Base-by-base conservation (phyloP, 2,113 vertebrate genomes). In the Ageneiosus marmoratus region DNA sequence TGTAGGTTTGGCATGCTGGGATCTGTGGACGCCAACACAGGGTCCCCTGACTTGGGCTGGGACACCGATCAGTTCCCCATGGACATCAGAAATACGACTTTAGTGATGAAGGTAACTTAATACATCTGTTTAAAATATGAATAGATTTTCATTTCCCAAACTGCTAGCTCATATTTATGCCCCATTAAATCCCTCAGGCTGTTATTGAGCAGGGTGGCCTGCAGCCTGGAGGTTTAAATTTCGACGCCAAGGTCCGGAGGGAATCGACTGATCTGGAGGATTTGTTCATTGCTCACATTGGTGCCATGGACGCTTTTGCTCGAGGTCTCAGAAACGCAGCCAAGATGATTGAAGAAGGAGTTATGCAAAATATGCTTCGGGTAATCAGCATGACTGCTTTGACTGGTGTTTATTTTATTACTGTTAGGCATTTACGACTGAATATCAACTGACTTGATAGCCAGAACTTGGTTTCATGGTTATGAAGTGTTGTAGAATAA, bases 11-110 rank as follows among this genome's bases (percentile, higher is more conserved):
- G 88, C 41, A 93, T 93, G 91, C 81, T 93, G 85, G 93, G 93
- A 4, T 93, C 92, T 1, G 91, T 93, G 29, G 92, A 93, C 75
- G 88, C 93, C 22, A 92, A 92, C 86, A 93, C 90, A 0, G 93
- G 91, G 13, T 92, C 90, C 77, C 89, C 93, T 84, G 91, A 93
- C 85, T 86, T 92, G 72, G 92, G 91, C 0, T 93, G 91, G 91
- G 91, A 93, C 88, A 93, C 91, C 0, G 87, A 92, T 79, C 91
- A 93, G 89, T 92, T 91, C 86, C 93, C 90, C 65, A 92, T 93
- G 92, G 93, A 93, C 86, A 90, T 91, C 83, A 90, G 77, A 83
- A 92, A 92, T 85, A 90, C 91, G 77, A 92, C 91, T n/a, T 13
- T 92, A 85, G 90, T 92, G 72, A 93, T 93, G 91, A 93, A 93